Evolutionary conservation across 2,888 invertebrate species (phyloP).

Genomic region (Drosophila anceps): DNA sequence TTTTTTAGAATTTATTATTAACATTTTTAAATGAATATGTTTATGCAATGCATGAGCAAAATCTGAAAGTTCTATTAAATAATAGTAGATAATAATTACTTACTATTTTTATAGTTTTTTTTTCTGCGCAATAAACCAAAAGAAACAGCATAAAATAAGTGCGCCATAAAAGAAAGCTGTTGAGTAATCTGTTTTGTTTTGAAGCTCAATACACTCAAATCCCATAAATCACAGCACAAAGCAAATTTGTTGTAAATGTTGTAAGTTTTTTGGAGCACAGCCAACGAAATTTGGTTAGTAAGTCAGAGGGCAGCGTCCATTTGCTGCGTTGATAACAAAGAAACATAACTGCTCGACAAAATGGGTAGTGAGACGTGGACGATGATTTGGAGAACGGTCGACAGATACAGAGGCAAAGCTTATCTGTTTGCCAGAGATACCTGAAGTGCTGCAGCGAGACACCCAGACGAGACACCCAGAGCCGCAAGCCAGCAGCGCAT

Average conservation of each 20-base stretch:
- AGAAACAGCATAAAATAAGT: background rate
- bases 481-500: conserved; percentile 35
- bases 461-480: conserved; percentile 10
- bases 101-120: background rate
- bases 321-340: conserved; percentile 46
- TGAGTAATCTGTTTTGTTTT: background rate
- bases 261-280: conserved; percentile 1
- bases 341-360: conserved; percentile 29
- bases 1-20: too few relatives aligned
- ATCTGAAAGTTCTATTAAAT: too few relatives aligned
- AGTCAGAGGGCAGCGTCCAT: conserved; percentile 9
- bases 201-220: background rate
- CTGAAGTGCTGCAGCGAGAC: background rate
- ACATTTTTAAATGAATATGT: too few relatives aligned
- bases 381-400: conserved; percentile 51
- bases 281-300: background rate
- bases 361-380: conserved; percentile 42
- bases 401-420: conserved; percentile 24
- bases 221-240: conserved; percentile 2
- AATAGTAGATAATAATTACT: background rate
- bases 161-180: background rate
- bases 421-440: conserved; percentile 46
- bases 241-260: conserved; percentile 17
- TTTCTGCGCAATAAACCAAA: background rate
- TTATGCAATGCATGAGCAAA: too few relatives aligned